Evolutionary conservation across 2,797 vertebrate genomes (phyloP), one percentile per base, ranked within the genome.

Genomic region (Coendou prehensilis): DNA sequence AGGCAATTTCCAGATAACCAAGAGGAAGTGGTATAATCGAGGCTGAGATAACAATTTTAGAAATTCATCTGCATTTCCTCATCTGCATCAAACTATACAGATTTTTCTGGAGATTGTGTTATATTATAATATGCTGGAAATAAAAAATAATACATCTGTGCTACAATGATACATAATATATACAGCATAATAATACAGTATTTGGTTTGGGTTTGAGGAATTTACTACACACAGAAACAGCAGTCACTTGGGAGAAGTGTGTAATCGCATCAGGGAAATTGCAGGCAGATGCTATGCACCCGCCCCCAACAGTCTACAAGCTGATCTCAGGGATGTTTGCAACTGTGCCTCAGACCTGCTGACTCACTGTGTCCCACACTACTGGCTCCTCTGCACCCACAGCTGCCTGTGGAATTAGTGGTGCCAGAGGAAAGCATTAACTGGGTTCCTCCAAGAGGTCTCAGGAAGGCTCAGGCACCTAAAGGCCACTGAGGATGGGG

Each of bases 1-100:
- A 91, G 63, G 82, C 94, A 95, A 96, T 97, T 97, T 96, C 97
- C 86, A 90, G 97, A 96, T 97, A 94, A 96, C 92, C 86, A 91
- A 71, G 80, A 97, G 96, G 96, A 98, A 96, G 87, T 91, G 71
- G 79, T 64, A 7, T 95, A 93, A 87, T 81, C 9, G 45, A 93
- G 94, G 37, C 96, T 91, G 94, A 89, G 93, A 87, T 82, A 94
- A 96, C 93, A 89, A 41, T 96, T 97, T 97, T 94, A 97, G 89
- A 59, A 52, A 94, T 92, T 91, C 87, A 96, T 96, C 95, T 97
- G 93, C 95, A 83, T 87, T 91, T 78, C 63, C 52, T 95, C 95
- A 93, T 97, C 92, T 87, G 90, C 37, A 0, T 88, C 96, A 64
- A 78, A 81, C 22, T 6, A 14, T 23, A 94, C 82, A 84, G 88